Percentiles rank a stretch among this genome's conserved stretches.
Evolutionary conservation across 1,140 invertebrate species (phyloP).

Genomic region (Danaus melanippus): DNA sequence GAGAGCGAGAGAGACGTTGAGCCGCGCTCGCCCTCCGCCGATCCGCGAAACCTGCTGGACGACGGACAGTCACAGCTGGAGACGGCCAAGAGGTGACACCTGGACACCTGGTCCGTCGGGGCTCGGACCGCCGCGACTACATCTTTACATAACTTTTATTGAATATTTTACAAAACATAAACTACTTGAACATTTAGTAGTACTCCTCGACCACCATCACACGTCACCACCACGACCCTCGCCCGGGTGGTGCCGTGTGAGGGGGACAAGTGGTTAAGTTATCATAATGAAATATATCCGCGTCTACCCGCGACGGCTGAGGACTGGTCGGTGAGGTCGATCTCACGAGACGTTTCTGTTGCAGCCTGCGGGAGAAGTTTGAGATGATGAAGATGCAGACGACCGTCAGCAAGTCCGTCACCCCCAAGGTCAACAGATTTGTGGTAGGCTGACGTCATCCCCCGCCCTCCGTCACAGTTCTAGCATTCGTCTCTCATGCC

Average conservation of each 20-base stretch:
- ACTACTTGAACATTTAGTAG: too few species aligned
- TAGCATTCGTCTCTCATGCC: too few species aligned
- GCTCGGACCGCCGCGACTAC: too few species aligned
- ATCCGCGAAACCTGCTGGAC: slow-evolving; percentile 30
- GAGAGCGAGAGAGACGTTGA: slow-evolving; percentile 79
- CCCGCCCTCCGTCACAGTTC: too few species aligned
- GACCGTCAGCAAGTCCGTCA: slow-evolving; percentile 42
- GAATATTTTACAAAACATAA: too few species aligned
- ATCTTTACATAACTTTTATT: too few species aligned
- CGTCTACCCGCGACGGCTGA: too few species aligned
- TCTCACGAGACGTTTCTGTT: slow-evolving; percentile 11
- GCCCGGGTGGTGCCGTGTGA: too few species aligned
- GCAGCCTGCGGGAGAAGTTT: slow-evolving; percentile 58
- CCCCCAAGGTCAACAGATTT: slow-evolving; percentile 60
- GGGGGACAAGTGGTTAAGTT: too few species aligned
- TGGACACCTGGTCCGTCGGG: background rate
- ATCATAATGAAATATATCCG: too few species aligned
- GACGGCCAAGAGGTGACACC: slow-evolving; percentile 58
- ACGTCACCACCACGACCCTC: background rate
- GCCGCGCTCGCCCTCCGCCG: slow-evolving; percentile 28
- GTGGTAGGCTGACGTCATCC: slow-evolving; percentile 31
- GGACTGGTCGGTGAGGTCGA: background rate
- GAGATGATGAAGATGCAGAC: slow-evolving; percentile 57
- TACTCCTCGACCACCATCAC: background rate
- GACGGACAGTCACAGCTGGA: slow-evolving; percentile 64